Percentiles rank a stretch among this genome's conserved stretches.
Evolutionary conservation across 2,797 vertebrate genomes (phyloP).

Genomic region (Ctenopoma kingsleyae): DNA sequence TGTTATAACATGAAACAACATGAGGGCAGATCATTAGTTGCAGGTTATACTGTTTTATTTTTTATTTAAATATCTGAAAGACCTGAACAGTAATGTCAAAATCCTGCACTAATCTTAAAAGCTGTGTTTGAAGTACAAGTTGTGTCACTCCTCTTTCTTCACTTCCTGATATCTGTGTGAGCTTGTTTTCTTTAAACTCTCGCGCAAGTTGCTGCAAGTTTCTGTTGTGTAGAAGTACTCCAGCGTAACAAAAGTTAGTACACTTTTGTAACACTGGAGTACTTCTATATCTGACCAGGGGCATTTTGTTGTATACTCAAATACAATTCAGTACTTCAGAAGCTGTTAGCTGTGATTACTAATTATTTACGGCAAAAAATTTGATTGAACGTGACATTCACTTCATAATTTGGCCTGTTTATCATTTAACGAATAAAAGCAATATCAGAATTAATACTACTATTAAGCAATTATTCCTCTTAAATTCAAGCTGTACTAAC

Average conservation of each 20-base stretch:
- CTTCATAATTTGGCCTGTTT: not conserved
- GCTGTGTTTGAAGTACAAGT: not conserved
- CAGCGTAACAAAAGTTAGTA: not conserved
- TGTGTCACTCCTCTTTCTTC: constrained; percentile 9
- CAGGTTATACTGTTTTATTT: not conserved
- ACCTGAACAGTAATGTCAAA: constrained; percentile 3
- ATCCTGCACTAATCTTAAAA: constrained; percentile 10
- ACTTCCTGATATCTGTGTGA: constrained; percentile 10
- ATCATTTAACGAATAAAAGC: not conserved
- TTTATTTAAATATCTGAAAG: constrained; percentile 13
- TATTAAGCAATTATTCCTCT: constrained; percentile 5
- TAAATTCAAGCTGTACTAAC: constrained; percentile 30
- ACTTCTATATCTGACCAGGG: too few relatives aligned
- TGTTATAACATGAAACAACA: constrained; percentile 1
- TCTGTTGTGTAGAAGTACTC: not conserved
- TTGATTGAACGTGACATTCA: constrained; percentile 12
- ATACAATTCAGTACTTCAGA: constrained; percentile 5
- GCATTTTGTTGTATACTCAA: too few relatives aligned
- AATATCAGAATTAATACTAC: not conserved
- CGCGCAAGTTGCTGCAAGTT: constrained; percentile 1
- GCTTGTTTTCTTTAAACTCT: constrained; percentile 11
- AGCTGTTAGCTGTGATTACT: not conserved
- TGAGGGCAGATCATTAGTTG: not conserved
- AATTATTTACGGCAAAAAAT: too few relatives aligned
- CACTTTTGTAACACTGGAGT: too few relatives aligned